Evolutionary conservation across 1,140 invertebrate species (phyloP).

Genomic region (Gryon sp.): DNA sequence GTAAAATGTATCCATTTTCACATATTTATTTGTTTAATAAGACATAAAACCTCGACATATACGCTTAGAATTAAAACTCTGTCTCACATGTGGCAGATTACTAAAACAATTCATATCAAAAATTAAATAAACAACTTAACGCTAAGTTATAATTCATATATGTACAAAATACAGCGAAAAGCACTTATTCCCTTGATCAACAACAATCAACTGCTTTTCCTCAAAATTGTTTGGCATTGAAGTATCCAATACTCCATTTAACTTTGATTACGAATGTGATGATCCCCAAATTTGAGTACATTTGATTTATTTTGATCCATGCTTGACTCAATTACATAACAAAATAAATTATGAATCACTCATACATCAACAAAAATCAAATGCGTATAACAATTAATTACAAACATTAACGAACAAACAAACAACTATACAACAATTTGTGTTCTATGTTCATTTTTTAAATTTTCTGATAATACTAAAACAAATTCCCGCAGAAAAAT

Average conservation of each 20-base stretch:
- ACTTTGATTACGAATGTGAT: no score
- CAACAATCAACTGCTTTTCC: conserved; percentile 5
- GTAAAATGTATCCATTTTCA: no score
- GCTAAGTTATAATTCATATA: conserved; percentile 15
- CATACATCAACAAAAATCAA: neutral
- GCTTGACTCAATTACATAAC: neutral
- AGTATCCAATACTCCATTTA: neutral
- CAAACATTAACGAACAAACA: neutral
- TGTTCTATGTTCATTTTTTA: neutral
- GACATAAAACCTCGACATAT: neutral
- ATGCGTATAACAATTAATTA: neutral
- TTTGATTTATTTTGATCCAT: neutral
- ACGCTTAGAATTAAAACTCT: neutral
- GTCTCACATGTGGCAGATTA: neutral
- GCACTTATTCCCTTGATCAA: conserved; percentile 4
- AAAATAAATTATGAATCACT: no score
- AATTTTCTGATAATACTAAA: neutral
- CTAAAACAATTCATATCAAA: conserved; percentile 9
- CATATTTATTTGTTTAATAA: no score
- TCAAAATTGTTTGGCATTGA: neutral
- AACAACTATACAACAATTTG: neutral
- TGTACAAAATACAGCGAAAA: conserved; percentile 3
- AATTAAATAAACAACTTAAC: conserved; percentile 27
- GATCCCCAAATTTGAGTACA: neutral
- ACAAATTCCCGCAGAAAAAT: conserved; percentile 18